These are phyloP conservation scores for Thamnophis sirtalis DNA, from an alignment of 2,113 vertebrate genomes.

Conservation along the genomic window DNA sequence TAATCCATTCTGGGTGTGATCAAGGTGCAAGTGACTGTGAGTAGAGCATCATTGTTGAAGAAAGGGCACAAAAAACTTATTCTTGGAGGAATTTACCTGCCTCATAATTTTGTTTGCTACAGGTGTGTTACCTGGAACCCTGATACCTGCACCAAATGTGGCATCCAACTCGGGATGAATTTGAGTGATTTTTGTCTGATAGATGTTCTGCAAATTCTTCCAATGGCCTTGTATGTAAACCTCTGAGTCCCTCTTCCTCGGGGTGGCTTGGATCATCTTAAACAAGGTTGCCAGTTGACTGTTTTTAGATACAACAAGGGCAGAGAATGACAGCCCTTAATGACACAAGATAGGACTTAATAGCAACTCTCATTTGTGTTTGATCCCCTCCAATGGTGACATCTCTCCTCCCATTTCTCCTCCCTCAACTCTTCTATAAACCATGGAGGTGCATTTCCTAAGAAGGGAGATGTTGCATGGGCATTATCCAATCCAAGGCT, in stretches of 20 bases:
- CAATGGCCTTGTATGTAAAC: neutral
- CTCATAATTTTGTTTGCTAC: too few relatives aligned
- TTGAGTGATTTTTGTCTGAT: neutral
- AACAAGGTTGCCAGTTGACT: neutral
- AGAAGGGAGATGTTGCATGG: neutral
- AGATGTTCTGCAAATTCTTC: neutral
- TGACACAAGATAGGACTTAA: neutral
- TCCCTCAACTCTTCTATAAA: neutral
- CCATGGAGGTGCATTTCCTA: neutral
- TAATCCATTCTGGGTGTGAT: neutral
- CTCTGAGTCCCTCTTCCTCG: neutral
- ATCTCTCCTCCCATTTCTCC: neutral
- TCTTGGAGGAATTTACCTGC: too few relatives aligned
- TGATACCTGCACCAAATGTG: neutral
- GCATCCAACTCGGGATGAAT: neutral
- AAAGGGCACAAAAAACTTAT: too few relatives aligned
- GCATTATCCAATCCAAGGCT: neutral
- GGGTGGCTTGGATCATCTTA: neutral
- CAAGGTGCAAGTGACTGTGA: neutral
- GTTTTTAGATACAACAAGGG: neutral
- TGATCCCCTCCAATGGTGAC: neutral
- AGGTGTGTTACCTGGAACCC: too few relatives aligned
- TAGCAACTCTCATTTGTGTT: neutral
- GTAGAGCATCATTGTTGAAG: neutral
- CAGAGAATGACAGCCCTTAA: neutral